phyloP scores from a whole-genome alignment of 2,888 invertebrate species.

The Helicoverpa assulta region DNA sequence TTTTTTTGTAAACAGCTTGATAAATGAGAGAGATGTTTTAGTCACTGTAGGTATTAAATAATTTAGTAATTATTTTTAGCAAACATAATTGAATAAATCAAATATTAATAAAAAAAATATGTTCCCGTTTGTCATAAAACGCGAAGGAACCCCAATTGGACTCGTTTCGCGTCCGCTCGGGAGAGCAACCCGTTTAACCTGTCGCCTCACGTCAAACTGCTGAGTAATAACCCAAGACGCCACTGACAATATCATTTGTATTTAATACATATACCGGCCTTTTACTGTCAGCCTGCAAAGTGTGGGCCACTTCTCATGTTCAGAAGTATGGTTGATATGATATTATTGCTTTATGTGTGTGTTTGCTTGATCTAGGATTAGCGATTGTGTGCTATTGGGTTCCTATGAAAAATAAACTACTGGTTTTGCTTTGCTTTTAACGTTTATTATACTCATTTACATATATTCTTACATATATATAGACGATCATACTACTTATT shows the following conservation, averaged over 20 bases:
- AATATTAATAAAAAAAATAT: background rate
- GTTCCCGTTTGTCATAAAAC: constrained; percentile 5
- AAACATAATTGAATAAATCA: too few species aligned
- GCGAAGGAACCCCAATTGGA: constrained; percentile 68
- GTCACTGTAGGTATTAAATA: background rate
- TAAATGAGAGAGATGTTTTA: background rate
- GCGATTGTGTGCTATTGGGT: too few species aligned
- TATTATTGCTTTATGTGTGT: too few species aligned
- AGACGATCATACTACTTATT: too few species aligned
- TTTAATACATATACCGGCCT: constrained; percentile 17
- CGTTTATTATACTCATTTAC: too few species aligned
- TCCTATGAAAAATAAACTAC: too few species aligned
- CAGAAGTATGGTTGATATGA: background rate
- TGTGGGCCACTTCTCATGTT: background rate
- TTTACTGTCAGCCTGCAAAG: background rate
- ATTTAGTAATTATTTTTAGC: background rate
- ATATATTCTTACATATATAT: too few species aligned
- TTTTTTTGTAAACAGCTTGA: background rate
- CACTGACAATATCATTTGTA: constrained; percentile 60
- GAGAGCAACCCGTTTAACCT: constrained; percentile 79
- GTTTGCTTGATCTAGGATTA: too few species aligned
- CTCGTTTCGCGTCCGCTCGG: constrained; percentile 76
- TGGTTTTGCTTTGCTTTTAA: too few species aligned
- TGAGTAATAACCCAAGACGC: constrained; percentile 71
- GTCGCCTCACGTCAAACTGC: constrained; percentile 69